Evolutionary conservation across 2,797 vertebrate genomes (phyloP).

Genomic region (Myotis planiceps): DNA sequence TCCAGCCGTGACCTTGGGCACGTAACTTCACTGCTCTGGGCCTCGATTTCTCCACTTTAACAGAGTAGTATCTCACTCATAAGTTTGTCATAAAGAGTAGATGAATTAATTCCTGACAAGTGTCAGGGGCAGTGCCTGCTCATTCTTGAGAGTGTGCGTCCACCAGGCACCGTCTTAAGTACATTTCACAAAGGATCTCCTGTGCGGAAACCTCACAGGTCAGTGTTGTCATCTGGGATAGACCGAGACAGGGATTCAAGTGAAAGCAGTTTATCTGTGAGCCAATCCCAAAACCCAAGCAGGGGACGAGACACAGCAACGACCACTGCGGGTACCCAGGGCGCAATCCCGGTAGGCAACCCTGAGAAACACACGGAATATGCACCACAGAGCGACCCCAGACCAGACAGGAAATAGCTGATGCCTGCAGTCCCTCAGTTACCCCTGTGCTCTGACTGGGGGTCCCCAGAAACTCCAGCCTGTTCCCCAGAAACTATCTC

Average conservation of each 20-base stretch:
- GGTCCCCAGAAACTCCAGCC: background rate
- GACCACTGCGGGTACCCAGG: background rate
- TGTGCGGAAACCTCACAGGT: background rate
- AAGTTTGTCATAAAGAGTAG: background rate
- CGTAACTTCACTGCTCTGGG: background rate
- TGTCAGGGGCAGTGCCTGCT: background rate
- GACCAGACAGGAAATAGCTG: background rate
- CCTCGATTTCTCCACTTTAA: background rate
- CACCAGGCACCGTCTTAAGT: fast-evolving
- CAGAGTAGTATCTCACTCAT: background rate
- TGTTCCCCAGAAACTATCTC: background rate
- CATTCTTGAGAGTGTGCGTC: fast-evolving
- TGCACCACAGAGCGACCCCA: background rate
- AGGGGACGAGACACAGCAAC: background rate
- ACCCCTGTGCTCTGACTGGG: no score
- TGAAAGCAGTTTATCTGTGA: background rate
- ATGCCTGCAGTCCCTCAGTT: background rate
- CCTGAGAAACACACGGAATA: background rate
- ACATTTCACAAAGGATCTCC: background rate
- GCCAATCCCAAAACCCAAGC: background rate
- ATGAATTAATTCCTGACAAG: background rate
- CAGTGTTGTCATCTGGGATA: background rate
- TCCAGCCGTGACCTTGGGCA: background rate
- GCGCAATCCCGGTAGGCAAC: background rate
- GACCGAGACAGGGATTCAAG: background rate